Evolutionary conservation across 1,140 invertebrate genomes (phyloP), one percentile per base, ranked within the genome.

Genomic region (Tetramorium simillimum): DNA sequence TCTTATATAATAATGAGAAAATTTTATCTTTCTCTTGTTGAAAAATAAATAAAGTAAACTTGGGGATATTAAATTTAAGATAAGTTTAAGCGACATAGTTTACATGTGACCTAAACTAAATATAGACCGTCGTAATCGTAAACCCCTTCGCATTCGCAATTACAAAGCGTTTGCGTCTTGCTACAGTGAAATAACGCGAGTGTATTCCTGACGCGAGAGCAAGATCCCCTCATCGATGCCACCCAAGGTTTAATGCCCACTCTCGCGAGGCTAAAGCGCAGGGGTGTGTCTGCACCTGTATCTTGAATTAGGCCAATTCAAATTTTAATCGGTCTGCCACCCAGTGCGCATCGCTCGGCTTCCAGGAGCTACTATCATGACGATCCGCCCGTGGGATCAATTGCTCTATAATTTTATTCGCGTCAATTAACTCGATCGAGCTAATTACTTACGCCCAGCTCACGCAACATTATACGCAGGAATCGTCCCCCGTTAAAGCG

Each of bases 241-340:
- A 78, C 75, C 82, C 75, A 84, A 73, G 80, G 28, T 84, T 84
- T 84, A 84, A 84, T 84, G 53, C 80, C 69, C 56, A 62, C 53
- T 84, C 69, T 75, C 40, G 80, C 80, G 69, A 73, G 40, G 80
- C 69, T 75, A 73, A 60, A 75, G 80, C 80, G 69, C 80, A 84
- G 80, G 80, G 80, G 80, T 84, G 80, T 84, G 80, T 75, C 80
- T 73, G 80, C 80, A 84, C 82, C 72, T 84, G 80, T 84, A 75
- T 69, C 86, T 69, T 70, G 86, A 91, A 91, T 90, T 91, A 90
- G 90, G 72, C 89, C 86, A 75, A 88, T 91, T 86, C 86, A 62
- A 86, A 80, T 62, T 90, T 91, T 86, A 91, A 91, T 88, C 77
- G 73, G 12, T 70, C 28, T 81, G 86, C 90, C 89, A 91, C 90